A percentile compares a stretch with the other conserved stretches of the same genome.
These are phyloP conservation scores for Acanthochromis polyacanthus DNA, from an alignment of 2,113 vertebrate genomes.

Conservation along the genomic window DNA sequence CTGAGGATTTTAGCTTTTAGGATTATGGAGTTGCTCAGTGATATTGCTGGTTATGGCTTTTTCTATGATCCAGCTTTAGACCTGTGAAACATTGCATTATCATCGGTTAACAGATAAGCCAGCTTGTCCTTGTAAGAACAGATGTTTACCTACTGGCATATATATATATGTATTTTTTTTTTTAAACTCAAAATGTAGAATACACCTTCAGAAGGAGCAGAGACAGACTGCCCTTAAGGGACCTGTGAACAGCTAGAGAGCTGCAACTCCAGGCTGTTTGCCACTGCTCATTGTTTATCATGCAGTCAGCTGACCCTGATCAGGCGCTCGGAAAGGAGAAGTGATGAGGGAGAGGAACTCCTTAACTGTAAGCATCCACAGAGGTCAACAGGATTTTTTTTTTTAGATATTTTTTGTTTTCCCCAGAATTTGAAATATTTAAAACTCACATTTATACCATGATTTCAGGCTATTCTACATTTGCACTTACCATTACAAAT, in stretches of 20 bases:
- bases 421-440: conserved; percentile 29
- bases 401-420: background rate
- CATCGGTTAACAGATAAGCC: conserved; percentile 50
- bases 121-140: conserved; percentile 33
- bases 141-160: conserved; percentile 8
- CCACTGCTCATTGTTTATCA: conserved; percentile 81
- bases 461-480: background rate
- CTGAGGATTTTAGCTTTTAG: conserved; percentile 84
- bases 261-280: conserved; percentile 78
- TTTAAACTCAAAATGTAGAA: conserved; percentile 12
- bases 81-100: conserved; percentile 70
- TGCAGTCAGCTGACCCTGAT: conserved; percentile 85
- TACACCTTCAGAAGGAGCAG: conserved; percentile 39
- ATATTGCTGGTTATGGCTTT: conserved; percentile 83
- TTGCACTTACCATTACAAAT: background rate
- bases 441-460: background rate
- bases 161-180: background rate
- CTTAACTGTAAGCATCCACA: conserved; percentile 71
- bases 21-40: conserved; percentile 83
- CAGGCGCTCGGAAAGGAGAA: conserved; percentile 84
- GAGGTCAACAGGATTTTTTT: conserved; percentile 56
- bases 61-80: conserved; percentile 82
- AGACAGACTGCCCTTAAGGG: conserved; percentile 58
- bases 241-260: conserved; percentile 70
- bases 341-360: conserved; percentile 78